A percentile compares a stretch with the other conserved stretches of the same genome.
Evolutionary conservation across 1,140 invertebrate species (phyloP).

Genomic region (Drosophila tani): DNA sequence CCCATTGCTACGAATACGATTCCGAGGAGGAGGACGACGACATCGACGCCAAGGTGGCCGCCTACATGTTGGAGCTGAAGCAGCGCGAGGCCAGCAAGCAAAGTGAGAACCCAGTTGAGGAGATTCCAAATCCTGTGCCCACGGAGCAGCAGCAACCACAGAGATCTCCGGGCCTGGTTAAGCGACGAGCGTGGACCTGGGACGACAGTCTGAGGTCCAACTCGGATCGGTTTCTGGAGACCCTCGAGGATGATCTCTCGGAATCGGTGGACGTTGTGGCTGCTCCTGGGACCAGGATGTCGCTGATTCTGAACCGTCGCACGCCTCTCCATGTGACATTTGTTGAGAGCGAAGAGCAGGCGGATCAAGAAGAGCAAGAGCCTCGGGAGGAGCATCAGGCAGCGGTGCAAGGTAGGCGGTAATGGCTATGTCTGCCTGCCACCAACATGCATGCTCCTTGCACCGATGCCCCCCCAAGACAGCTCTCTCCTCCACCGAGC

Average conservation of each 20-base stretch:
- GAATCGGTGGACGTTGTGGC: conserved; percentile 34
- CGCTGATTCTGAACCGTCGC: conserved; percentile 66
- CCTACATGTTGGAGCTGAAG: conserved; percentile 83
- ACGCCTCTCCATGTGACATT: conserved; percentile 70
- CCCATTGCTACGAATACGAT: conserved; percentile 57
- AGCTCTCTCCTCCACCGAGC: neutral
- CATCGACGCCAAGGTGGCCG: conserved; percentile 85
- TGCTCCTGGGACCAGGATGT: conserved; percentile 42
- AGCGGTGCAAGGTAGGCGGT: conserved; percentile 71
- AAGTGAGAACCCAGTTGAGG: conserved; percentile 62
- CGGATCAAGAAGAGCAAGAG: neutral
- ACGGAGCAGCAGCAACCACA: conserved; percentile 32
- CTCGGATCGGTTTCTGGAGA: conserved; percentile 83
- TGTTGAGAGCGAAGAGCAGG: conserved; percentile 29
- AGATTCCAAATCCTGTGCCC: conserved; percentile 14
- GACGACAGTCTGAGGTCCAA: conserved; percentile 84
- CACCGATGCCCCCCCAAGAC: conserved; percentile 23
- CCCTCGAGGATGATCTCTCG: conserved; percentile 75
- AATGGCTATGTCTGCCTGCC: conserved; percentile 32
- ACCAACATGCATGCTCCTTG: conserved; percentile 60
- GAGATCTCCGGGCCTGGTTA: conserved; percentile 4
- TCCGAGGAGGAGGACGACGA: conserved; percentile 84
- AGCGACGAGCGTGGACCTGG: conserved; percentile 80
- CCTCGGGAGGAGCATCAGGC: conserved; percentile 7
- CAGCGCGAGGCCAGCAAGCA: conserved; percentile 65